Evolutionary conservation across 2,113 vertebrate genomes (phyloP).

Genomic region (Eudyptes chrysolophus): DNA sequence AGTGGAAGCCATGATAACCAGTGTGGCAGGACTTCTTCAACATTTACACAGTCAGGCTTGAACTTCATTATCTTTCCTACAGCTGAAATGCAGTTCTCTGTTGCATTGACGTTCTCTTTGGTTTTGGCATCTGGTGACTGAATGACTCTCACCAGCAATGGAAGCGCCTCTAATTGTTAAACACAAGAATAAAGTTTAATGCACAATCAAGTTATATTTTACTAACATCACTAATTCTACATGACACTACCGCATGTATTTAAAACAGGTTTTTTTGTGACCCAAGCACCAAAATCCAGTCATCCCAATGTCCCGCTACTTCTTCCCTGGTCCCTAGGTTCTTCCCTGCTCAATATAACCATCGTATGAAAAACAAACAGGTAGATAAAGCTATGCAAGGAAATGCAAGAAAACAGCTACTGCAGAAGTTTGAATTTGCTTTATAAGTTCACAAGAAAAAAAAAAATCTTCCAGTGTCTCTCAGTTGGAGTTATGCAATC

Average conservation of each 20-base stretch:
- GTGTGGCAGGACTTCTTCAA: conserved; percentile 93
- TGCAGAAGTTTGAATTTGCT: not conserved
- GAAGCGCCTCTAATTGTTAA: conserved; percentile 84
- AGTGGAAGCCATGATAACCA: conserved; percentile 97
- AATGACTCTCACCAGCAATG: conserved; percentile 91
- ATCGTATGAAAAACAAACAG: not conserved
- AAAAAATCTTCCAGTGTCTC: not conserved
- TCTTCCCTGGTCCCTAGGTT: not conserved
- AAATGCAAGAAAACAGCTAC: not conserved
- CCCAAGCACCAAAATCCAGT: not conserved
- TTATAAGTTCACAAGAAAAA: not conserved
- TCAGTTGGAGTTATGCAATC: not conserved
- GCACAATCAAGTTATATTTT: not conserved
- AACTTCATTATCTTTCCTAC: conserved; percentile 97
- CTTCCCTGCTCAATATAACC: not conserved
- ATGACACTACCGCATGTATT: fast-evolving
- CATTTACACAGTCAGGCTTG: conserved; percentile 91
- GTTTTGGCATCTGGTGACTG: conserved; percentile 89
- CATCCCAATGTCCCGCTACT: not conserved
- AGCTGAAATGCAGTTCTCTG: conserved; percentile 98
- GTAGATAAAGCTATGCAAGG: not conserved
- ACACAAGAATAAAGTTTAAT: not conserved
- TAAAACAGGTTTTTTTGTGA: not conserved
- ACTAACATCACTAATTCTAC: not conserved
- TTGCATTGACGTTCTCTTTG: conserved; percentile 97